Evolutionary conservation across 2,888 invertebrate genomes (phyloP), one percentile per base, ranked within the genome.

Genomic region (Rutpela maculata): DNA sequence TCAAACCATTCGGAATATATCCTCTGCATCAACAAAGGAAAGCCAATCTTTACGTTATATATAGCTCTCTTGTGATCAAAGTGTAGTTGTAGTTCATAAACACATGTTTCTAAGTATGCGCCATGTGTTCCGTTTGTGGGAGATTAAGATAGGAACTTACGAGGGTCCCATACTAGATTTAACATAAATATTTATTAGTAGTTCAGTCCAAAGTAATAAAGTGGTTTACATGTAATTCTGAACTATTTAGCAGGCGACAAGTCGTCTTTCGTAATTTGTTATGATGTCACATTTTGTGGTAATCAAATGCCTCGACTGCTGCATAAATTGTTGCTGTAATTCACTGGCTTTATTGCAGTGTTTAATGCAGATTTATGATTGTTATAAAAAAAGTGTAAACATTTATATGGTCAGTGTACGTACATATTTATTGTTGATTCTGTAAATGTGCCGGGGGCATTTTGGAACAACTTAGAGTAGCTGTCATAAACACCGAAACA

Each of bases 101-200:
- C 75, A 75, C 75, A 71, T 75, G 75, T 65, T 75, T 63, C 60
- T 68, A 69, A 62, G 18, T 57, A 59, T 55, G 31, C 63, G 73
- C 73, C 77, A 77, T 74, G 73, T 77, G 77, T 72, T 50, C 22
- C 35, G 57, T 57, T 59, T 59, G 38, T 38, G 19, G 59, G 62
- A 50, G 73, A 76, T 76, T 68, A 59, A 73, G 76, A 68, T 68
- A 60, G 71, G 68, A 65, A 76, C 50, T 19, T 26, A 71, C 67
- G 63, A 73, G 72, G 72, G 76, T 73, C 55, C 73, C 62, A 63
- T 59, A 62, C 75, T 72, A 56, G 75, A 70, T 72, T 57, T 67
- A 38, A 74, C 75, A 71, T 78, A 78, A 78, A 78, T 78, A 78
- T 78, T 73, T 74, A 78, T 68, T 55, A 71, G 63, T 63, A 59